Conservation (phyloP, 2,888 invertebrate species). For the Biston betularia region DNA sequence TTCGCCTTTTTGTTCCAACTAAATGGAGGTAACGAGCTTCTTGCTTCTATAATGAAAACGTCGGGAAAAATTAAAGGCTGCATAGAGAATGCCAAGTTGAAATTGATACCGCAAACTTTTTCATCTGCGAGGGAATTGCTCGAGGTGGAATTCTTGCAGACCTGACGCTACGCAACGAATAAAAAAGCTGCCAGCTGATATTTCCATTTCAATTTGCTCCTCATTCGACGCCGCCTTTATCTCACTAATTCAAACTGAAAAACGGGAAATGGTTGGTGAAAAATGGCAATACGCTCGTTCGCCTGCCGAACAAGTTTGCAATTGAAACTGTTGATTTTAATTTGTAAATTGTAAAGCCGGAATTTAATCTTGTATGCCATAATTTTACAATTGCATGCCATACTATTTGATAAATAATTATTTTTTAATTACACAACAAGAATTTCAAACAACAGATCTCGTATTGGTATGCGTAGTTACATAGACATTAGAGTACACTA, state of each 20-base stretch:
- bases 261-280: constrained; percentile 42
- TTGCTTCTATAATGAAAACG: constrained; percentile 71
- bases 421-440: too few relatives aligned
- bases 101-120: constrained; percentile 76
- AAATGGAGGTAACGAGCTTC: constrained; percentile 76
- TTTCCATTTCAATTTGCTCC: constrained; percentile 62
- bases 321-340: too few relatives aligned
- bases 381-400: too few relatives aligned
- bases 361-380: too few relatives aligned
- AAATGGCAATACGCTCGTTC: constrained; percentile 33
- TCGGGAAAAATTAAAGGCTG: constrained; percentile 57
- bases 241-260: constrained; percentile 55
- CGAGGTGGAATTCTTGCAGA: constrained; percentile 54
- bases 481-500: too few relatives aligned
- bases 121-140: constrained; percentile 62
- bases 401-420: too few relatives aligned
- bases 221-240: constrained; percentile 55
- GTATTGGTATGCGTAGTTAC: too few relatives aligned
- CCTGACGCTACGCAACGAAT: constrained; percentile 50
- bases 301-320: background rate
- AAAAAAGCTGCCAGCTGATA: constrained; percentile 54
- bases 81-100: constrained; percentile 62
- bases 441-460: too few relatives aligned
- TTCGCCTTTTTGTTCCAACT: constrained; percentile 60
- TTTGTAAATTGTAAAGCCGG: too few relatives aligned